These are phyloP conservation scores for Zapus hudsonius DNA, from an alignment of 2,113 vertebrate genomes.

Conservation along the genomic window DNA sequence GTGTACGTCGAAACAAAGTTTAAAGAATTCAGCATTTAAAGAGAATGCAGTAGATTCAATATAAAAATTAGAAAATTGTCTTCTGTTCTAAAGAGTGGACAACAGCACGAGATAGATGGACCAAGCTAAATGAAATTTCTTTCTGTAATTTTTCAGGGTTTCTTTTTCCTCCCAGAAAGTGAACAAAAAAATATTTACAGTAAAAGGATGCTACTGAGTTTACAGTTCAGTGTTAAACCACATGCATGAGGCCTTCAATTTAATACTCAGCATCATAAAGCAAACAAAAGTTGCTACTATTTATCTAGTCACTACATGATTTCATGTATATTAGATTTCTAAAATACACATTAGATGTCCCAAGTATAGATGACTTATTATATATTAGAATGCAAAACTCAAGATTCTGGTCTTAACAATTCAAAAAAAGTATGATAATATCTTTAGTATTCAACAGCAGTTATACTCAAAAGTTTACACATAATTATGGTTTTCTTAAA, in stretches of 20 bases:
- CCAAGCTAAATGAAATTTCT: background rate
- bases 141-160: constrained; percentile 15
- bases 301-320: background rate
- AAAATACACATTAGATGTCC: background rate
- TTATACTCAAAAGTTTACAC: background rate
- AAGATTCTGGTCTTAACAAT: constrained; percentile 17
- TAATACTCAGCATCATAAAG: background rate
- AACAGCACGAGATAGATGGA: background rate
- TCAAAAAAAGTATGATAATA: background rate
- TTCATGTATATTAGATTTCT: background rate
- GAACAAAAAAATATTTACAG: background rate
- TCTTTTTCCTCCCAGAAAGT: background rate
- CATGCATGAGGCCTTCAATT: background rate
- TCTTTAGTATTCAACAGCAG: background rate
- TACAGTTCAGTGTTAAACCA: background rate
- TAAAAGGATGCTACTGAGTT: background rate
- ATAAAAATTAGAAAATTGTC: background rate
- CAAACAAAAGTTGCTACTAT: background rate
- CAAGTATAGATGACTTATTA: background rate
- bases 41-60: background rate
- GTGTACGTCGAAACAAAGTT: background rate
- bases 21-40: constrained; percentile 1
- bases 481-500: background rate
- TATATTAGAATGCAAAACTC: background rate
- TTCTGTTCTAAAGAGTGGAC: constrained; percentile 35